Conservation (phyloP, 2,113 vertebrate species). For the Platysteira castanea region DNA sequence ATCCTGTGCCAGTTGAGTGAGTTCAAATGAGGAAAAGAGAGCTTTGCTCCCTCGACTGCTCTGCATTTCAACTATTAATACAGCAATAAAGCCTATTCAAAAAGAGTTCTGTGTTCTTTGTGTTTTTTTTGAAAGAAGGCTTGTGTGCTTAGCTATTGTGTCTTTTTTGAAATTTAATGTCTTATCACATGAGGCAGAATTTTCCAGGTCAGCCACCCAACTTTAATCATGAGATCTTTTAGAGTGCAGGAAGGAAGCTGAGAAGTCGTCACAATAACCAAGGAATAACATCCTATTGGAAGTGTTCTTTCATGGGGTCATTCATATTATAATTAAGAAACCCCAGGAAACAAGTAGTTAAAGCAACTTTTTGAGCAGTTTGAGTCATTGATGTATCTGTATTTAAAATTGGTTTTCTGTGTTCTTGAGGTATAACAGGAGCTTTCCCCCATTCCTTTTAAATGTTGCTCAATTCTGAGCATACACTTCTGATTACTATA, state of each 20-base stretch:
- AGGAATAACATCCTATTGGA: conserved; percentile 34
- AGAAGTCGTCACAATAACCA: conserved; percentile 37
- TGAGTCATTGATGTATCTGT: not conserved
- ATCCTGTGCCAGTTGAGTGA: conserved; percentile 25
- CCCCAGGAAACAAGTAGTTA: not conserved
- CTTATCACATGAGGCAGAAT: conserved; percentile 45
- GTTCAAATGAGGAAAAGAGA: conserved; percentile 47
- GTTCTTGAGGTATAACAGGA: not conserved
- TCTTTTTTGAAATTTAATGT: conserved; percentile 32
- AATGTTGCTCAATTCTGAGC: not conserved
- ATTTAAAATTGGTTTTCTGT: not conserved
- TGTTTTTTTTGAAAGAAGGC: conserved; percentile 43
- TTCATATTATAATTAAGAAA: conserved; percentile 26
- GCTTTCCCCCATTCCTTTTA: not conserved
- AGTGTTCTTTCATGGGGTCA: conserved; percentile 8
- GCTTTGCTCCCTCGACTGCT: not conserved
- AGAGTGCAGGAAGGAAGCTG: conserved; percentile 36
- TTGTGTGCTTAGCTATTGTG: conserved; percentile 48
- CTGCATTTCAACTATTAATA: conserved; percentile 41
- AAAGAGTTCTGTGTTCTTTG: conserved; percentile 19
- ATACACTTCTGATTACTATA: not conserved
- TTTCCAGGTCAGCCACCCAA: conserved; percentile 55
- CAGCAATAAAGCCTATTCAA: conserved; percentile 44
- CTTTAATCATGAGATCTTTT: conserved; percentile 27
- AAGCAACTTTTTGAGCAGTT: not conserved